Evolutionary conservation across 2,797 vertebrate species (phyloP).

Genomic region (Margarornis squamiger): DNA sequence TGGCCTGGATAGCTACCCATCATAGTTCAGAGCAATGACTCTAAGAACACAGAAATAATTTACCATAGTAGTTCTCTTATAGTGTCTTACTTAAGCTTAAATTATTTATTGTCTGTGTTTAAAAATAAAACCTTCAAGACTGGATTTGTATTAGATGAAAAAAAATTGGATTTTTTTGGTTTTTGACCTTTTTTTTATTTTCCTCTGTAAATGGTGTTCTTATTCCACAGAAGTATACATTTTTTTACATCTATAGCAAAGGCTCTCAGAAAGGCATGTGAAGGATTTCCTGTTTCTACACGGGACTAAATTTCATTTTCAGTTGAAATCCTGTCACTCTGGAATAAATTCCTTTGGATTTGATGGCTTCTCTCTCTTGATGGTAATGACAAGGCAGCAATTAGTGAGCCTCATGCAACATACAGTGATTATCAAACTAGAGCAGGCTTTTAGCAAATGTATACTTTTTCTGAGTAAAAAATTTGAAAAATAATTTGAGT

Average conservation of each 20-base stretch:
- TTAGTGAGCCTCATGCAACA: neutral
- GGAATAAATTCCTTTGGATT: neutral
- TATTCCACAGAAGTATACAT: neutral
- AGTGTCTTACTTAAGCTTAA: neutral
- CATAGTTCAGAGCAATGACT: constrained; percentile 9
- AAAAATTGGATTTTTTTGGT: neutral
- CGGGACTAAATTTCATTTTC: neutral
- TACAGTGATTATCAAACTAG: neutral
- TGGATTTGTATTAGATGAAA: neutral
- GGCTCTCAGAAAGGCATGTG: neutral
- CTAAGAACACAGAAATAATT: constrained; percentile 7
- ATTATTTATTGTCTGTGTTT: constrained; percentile 37
- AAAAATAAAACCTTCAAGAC: constrained; percentile 28
- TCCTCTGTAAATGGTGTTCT: neutral
- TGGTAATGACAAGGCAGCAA: neutral
- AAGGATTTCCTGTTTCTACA: neutral
- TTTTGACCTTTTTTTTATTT: neutral
- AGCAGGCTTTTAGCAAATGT: neutral
- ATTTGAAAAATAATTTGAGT: neutral
- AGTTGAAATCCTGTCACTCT: neutral
- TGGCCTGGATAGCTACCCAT: neutral
- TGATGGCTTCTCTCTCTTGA: neutral
- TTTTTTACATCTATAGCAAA: neutral
- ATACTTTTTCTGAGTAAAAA: neutral
- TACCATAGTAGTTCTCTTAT: neutral